Evolutionary conservation across 1,140 invertebrate species (phyloP), one percentile per base, ranked within the genome.

Genomic region (Drosophila jambulina): DNA sequence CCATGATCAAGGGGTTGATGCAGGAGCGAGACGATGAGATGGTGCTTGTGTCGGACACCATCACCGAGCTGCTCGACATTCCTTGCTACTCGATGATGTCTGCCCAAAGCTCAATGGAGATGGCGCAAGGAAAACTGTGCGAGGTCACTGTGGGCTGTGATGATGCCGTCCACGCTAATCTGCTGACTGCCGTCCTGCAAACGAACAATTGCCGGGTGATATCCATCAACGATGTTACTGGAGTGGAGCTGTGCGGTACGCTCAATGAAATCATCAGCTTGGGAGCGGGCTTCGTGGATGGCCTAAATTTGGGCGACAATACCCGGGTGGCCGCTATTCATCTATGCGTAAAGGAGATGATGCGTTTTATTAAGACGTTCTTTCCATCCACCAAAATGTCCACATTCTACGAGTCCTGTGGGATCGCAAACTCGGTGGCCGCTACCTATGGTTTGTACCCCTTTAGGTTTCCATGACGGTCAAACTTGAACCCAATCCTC

Each of bases 371-470:
- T 2, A 96, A 98, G 75, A 95, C 96, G 8, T 98, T 98, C 92
- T 98, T 97, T 91, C 96, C 96, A 4, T 96, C 96, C 9, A 95
- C 96, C 45, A 96, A 97, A 92, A 93, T 98, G 12, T 94, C 96
- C 1, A 99, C 99, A 6, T 99, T 99, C 94, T 98, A 99, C 88
- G 99, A 99, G 93, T 99, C 97, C 80, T 99, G 99, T 93, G 99
- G 99, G n/a, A 96, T 99, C 9, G 99, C 98, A 51, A 99, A 99
- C 95, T 95, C 99, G n/a, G 97, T 99, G 61, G 99, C 99, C 0
- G 99, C 99, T 0, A 99, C 99, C 91, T 99, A 99, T 92, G 98
- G 97, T 93, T 57, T 10, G 78, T 75, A 27, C 17, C 0, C 13
- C 13, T 43, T 0, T 0, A n/a, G 15, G 1, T n/a, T 5, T 21